phyloP scores from a whole-genome alignment of 2,888 invertebrate species.

The Aleiodes testaceus region DNA sequence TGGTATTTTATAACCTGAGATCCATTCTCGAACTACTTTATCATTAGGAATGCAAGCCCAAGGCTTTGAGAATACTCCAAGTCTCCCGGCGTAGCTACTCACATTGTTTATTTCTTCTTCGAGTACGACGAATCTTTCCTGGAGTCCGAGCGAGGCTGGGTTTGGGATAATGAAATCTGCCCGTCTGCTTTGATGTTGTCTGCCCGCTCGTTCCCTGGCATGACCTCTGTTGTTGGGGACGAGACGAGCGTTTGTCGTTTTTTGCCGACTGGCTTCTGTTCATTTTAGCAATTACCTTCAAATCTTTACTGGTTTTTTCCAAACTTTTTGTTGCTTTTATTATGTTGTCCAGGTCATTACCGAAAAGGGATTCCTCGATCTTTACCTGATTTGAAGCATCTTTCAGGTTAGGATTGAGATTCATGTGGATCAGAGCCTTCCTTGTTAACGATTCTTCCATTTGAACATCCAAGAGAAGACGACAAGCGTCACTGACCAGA shows the following conservation, averaged over 20 bases:
- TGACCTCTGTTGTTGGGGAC: constrained; percentile 6
- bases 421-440: constrained; percentile 35
- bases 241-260: constrained; percentile 34
- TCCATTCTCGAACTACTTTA: constrained; percentile 24
- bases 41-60: constrained; percentile 33
- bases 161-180: neutral
- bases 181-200: neutral
- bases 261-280: constrained; percentile 25
- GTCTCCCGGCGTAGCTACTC: constrained; percentile 44
- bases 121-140: constrained; percentile 14
- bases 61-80: constrained; percentile 21
- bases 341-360: constrained; percentile 31
- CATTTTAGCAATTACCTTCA: constrained; percentile 41
- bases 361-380: constrained; percentile 47
- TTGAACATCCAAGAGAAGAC: constrained; percentile 47
- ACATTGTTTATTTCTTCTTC: constrained; percentile 36
- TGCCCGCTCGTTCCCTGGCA: neutral
- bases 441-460: constrained; percentile 47
- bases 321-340: constrained; percentile 41
- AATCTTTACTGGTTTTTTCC: constrained; percentile 37
- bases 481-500: constrained; percentile 42
- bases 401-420: constrained; percentile 34
- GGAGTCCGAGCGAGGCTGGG: neutral
- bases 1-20: constrained; percentile 39
- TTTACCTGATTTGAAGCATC: constrained; percentile 36